Conservation (phyloP, 2,113 vertebrate genomes). For the Hippocampus mohnikei region DNA sequence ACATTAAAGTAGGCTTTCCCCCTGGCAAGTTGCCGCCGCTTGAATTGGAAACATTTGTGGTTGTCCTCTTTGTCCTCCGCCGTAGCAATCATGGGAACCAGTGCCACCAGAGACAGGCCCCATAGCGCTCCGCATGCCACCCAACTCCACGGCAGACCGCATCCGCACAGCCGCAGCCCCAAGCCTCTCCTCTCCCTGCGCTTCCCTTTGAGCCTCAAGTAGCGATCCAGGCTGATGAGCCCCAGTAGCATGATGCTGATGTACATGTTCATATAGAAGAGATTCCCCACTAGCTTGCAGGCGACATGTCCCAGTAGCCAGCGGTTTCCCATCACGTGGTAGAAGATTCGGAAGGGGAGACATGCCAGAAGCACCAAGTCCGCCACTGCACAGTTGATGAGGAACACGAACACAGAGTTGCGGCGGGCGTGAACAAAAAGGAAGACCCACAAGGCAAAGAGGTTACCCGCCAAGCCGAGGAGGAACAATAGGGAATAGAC, state of each 20-base stretch:
- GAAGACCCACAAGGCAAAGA: slow-evolving; percentile 84
- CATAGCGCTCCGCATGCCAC: slow-evolving; percentile 75
- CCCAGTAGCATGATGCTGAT: slow-evolving; percentile 86
- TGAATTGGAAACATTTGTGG: slow-evolving; percentile 79
- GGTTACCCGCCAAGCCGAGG: slow-evolving; percentile 79
- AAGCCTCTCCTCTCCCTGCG: slow-evolving; percentile 48
- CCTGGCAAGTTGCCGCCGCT: slow-evolving; percentile 56
- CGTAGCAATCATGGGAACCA: slow-evolving; percentile 67
- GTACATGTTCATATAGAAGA: slow-evolving; percentile 97
- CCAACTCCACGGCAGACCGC: slow-evolving; percentile 41
- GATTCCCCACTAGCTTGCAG: slow-evolving; percentile 78
- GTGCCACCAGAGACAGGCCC: slow-evolving; percentile 64
- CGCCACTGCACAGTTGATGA: slow-evolving; percentile 84
- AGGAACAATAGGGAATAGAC: slow-evolving; percentile 81
- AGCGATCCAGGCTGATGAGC: slow-evolving; percentile 86
- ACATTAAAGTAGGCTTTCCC: slow-evolving; percentile 80
- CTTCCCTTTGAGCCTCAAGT: slow-evolving; percentile 68
- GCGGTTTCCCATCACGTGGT: slow-evolving; percentile 69
- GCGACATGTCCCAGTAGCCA: slow-evolving; percentile 72
- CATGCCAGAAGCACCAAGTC: slow-evolving; percentile 84
- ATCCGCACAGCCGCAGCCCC: slow-evolving; percentile 51
- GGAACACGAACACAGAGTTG: slow-evolving; percentile 84
- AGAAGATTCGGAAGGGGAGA: slow-evolving; percentile 81
- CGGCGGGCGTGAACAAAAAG: slow-evolving; percentile 75
- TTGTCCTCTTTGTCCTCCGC: slow-evolving; percentile 37